These are phyloP conservation scores for Geopemphigus sp. DNA, from an alignment of 1,140 invertebrate species.

Conservation along the genomic window DNA sequence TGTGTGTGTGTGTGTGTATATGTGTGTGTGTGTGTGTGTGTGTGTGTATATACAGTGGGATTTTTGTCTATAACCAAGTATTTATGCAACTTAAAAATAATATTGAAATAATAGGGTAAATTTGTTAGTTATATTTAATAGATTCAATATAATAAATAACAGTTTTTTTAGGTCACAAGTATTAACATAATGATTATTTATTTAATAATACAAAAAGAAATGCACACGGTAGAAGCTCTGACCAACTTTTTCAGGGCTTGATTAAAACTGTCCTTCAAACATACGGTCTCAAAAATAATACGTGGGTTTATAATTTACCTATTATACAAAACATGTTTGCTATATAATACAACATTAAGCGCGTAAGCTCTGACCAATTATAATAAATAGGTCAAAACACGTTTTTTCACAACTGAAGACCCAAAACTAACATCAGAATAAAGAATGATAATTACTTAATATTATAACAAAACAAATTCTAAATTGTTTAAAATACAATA, in stretches of 20 bases:
- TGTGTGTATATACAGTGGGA: background rate
- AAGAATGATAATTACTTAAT: conserved; percentile 22
- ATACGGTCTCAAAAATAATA: conserved; percentile 35
- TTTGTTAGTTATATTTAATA: conserved; percentile 4
- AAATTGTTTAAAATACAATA: conserved; percentile 24
- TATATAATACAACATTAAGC: conserved; percentile 30
- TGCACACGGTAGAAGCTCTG: conserved; percentile 45
- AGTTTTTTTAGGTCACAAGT: conserved; percentile 39
- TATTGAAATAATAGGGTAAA: conserved; percentile 9
- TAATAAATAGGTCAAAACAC: conserved; percentile 49
- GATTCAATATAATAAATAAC: conserved; percentile 26
- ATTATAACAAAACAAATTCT: conserved; percentile 19
- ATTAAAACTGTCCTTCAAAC: conserved; percentile 49
- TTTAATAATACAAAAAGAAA: conserved; percentile 30
- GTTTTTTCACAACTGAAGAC: conserved; percentile 40
- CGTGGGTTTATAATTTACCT: conserved; percentile 8
- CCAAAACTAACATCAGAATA: conserved; percentile 25
- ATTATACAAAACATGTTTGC: conserved; percentile 15
- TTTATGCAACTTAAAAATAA: conserved; percentile 37
- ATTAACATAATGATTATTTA: conserved; percentile 46
- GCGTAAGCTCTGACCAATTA: conserved; percentile 48
- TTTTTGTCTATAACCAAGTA: conserved; percentile 27
- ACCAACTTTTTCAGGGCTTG: conserved; percentile 50
- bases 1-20: background rate
- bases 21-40: background rate